Evolutionary conservation across 2,113 vertebrate genomes (phyloP).

Genomic region (Ceyx cyanopectus): DNA sequence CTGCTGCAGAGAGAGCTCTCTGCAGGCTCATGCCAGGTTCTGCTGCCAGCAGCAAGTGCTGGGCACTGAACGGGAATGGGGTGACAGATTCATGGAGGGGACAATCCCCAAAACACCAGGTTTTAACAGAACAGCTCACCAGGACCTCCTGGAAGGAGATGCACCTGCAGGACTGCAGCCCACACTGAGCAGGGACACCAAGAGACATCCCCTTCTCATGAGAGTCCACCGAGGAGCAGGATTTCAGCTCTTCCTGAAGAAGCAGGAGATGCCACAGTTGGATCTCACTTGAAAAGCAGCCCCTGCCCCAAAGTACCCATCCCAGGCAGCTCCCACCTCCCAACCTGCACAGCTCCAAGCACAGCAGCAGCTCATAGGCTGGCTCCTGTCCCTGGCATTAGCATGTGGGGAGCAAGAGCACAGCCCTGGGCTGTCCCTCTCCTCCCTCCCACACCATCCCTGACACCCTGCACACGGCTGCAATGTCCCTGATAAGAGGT

Average conservation of each 20-base stretch:
- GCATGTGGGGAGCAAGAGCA: background rate
- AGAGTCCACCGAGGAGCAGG: background rate
- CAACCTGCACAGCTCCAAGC: accelerated
- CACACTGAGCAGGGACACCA: background rate
- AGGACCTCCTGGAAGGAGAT: background rate
- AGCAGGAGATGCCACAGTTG: background rate
- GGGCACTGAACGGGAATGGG: background rate
- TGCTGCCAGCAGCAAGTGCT: background rate
- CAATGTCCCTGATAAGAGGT: background rate
- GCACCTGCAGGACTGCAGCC: background rate
- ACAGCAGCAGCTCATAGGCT: background rate
- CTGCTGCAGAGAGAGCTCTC: background rate
- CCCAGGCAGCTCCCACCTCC: background rate
- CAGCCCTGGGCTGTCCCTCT: background rate
- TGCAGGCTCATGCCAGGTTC: background rate
- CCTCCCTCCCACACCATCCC: background rate
- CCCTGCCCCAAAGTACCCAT: accelerated
- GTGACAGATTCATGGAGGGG: accelerated
- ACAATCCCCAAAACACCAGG: background rate
- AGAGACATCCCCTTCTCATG: background rate
- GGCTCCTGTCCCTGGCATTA: background rate
- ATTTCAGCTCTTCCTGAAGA: background rate
- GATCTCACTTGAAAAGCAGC: background rate
- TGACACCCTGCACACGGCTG: background rate
- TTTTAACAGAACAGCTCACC: background rate